Evolutionary conservation across 2,797 vertebrate species (phyloP).

Genomic region (Enteromius treurensis): DNA sequence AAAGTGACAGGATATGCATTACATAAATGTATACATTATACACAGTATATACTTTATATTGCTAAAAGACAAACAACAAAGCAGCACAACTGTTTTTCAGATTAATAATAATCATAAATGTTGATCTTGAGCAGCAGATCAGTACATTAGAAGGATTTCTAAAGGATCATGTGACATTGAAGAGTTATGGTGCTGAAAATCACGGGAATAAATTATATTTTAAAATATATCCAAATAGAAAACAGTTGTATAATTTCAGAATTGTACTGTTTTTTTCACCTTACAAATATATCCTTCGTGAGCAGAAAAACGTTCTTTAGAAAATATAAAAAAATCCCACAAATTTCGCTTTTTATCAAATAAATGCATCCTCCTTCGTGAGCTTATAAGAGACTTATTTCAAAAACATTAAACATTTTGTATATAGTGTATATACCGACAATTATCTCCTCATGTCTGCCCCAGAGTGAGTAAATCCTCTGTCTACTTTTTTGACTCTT

Average conservation of each 20-base stretch:
- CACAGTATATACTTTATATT: background rate
- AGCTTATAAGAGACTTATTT: background rate
- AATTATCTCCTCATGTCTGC: conserved; percentile 48
- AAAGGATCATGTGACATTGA: background rate
- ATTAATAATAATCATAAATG: background rate
- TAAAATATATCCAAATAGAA: background rate
- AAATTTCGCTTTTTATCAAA: too few relatives aligned
- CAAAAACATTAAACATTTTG: background rate
- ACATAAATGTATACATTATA: too few relatives aligned
- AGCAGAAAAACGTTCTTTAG: background rate
- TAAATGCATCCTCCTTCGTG: background rate
- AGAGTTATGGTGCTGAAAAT: background rate
- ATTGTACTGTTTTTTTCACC: background rate
- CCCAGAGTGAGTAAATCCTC: conserved; percentile 38
- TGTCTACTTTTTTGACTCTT: conserved; percentile 33
- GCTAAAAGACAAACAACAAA: background rate
- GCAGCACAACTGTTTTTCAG: background rate
- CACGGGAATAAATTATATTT: background rate
- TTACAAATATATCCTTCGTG: background rate
- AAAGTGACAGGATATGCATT: background rate
- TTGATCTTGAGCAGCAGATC: background rate
- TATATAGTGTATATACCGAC: too few relatives aligned
- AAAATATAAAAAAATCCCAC: too few relatives aligned
- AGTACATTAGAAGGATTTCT: too few relatives aligned
- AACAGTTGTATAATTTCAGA: background rate